Base-by-base conservation (phyloP, 2,888 invertebrate species). In the Campopleginae sp. region DNA sequence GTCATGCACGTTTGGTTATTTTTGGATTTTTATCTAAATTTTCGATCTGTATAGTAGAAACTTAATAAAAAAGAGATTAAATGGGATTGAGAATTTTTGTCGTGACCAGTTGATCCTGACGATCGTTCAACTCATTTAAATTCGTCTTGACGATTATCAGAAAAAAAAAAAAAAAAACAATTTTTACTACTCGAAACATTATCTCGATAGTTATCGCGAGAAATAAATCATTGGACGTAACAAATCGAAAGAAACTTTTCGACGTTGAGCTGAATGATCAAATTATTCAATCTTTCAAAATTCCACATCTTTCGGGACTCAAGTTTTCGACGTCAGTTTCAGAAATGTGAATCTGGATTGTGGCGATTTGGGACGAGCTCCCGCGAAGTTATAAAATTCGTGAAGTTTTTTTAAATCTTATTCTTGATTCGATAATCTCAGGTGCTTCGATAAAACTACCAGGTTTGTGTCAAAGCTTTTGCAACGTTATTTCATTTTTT, bases 211-310 rank as follows among this genome's bases (percentile, higher is more conserved):
- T 76, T 65, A 63, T 71, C 61, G 23, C 48, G 70, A 61, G 71
- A 71, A 80, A 80, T 80, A 80, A 80, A 80, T 80, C 71, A 80
- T 51, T 38, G 23, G 10, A 23, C 51, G 51, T 80, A 48, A 51
- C 42, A 42, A 80, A 72, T 72, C 63, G 71, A 80, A 63, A 71
- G 58, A 70, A 70, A 70, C 54, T 19, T 19, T 61, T 61, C 33
- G 70, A 70, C 58, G 70, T 12, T 33, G 58, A 70, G 70, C 61
- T 58, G 17, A 58, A 14, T 6, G 19, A 42, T 58, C 33, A 33
- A 38, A 10, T 38, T 38, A 38, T 38, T 38, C 38, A 38, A 27
- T 76, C 51, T 19, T 38, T 38, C 4, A 71, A 70, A 48, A 65
- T 38, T 23, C 44, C 42, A 77, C 42, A 42, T 19, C 51, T 66